A percentile compares a stretch with the other conserved stretches of the same genome.
Conservation (phyloP, 2,113 vertebrate species). For the Serranochromis macrocephalus region DNA sequence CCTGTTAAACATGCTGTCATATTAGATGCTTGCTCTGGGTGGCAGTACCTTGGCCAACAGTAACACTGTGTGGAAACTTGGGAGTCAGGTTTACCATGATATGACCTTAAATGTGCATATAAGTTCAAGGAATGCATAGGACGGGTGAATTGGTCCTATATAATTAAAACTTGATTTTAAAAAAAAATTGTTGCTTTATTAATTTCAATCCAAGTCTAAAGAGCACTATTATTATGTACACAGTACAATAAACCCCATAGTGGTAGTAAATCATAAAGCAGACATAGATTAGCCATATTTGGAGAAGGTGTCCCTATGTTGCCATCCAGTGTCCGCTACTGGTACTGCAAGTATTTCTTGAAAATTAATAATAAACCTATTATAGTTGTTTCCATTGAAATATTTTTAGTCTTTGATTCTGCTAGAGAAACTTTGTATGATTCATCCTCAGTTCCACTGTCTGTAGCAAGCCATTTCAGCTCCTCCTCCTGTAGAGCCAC, state of each 20-base stretch:
- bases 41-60: background rate
- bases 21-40: background rate
- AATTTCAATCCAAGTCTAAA: background rate
- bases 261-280: background rate
- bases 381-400: background rate
- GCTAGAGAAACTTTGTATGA: background rate
- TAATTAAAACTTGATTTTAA: background rate
- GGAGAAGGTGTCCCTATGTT: background rate
- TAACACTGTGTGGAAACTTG: background rate
- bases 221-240: background rate
- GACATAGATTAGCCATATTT: background rate
- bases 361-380: background rate
- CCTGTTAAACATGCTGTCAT: background rate
- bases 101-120: background rate
- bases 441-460: background rate
- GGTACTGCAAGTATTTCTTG: slow-evolving; percentile 15
- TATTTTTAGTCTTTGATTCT: background rate
- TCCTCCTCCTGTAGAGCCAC: background rate
- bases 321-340: slow-evolving; percentile 11
- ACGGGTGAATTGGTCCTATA: background rate
- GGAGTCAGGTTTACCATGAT: background rate
- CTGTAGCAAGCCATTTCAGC: background rate
- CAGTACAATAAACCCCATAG: background rate
- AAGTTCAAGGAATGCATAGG: background rate
- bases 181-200: background rate